Base-by-base conservation (phyloP, 2,113 vertebrate genomes). In the Macaca nemestrina region DNA sequence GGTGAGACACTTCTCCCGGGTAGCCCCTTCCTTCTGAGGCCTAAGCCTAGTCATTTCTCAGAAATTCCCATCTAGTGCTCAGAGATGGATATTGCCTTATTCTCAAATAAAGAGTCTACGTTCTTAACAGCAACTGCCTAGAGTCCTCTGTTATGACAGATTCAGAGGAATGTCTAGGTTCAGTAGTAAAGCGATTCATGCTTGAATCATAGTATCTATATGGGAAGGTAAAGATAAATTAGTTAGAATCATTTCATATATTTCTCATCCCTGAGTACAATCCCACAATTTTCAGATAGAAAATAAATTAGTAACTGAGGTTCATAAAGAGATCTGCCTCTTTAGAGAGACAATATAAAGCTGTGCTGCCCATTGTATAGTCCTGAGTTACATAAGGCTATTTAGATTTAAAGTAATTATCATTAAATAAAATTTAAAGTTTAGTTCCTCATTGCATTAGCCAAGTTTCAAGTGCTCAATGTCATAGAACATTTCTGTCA, bases 401-500 rank as follows among this genome's bases (percentile, higher is more conserved):
- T 75, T 79, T 64, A 50, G 64, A 87, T 81, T 95, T 79, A 92
- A 79, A 88, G 75, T 45, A 88, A 83, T 72, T 79, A 6, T n/a
- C 55, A 55, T 59, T 55, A 85, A 88, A 68, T 81, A 55, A 93
- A 59, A 86, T 70, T 16, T 68, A 93, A 84, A 76, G 68, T 59
- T 59, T 17, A 48, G 32, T 59, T 94, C 30, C 23, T 85, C 18
- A 25, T 83, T 52, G 8, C 25, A 32, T 32, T 45, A 30, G 55
- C 61, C 40, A 76, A 30, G 61, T 93, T 84, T 94, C 75, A 88
- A 96, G 45, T 23, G 20, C 4, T 64, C 2, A 4, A 3, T 68
- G 3, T 70, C n/a, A 23, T 6, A 79, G 79, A 23, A 59, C 11
- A 73, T 50, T 88, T 67, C 25, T 3, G 2, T 30, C 45, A 55